These are phyloP conservation scores for Yoshiicerus persimilis DNA, from an alignment of 1,140 invertebrate species.

Conservation along the genomic window DNA sequence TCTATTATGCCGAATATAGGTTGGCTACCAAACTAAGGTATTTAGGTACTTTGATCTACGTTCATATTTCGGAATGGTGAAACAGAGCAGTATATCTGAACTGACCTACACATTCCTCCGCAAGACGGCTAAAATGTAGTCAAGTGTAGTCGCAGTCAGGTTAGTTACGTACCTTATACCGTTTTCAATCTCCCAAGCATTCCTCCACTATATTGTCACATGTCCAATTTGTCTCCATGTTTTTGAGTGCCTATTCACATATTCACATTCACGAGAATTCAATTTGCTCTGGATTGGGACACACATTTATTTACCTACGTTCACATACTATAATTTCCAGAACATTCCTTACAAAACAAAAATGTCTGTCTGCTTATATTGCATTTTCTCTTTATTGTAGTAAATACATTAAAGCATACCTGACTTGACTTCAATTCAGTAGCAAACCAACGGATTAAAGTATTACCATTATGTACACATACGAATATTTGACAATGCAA, in stretches of 20 bases:
- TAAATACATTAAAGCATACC: no score
- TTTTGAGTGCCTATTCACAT: not conserved
- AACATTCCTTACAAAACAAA: not conserved
- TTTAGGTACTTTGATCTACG: not conserved
- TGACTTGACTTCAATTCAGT: no score
- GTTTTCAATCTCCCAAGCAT: not conserved
- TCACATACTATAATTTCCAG: not conserved
- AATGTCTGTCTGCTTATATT: no score
- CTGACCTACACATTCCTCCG: not conserved
- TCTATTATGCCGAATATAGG: not conserved
- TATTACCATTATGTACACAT: no score
- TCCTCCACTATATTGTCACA: not conserved
- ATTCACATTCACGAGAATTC: not conserved
- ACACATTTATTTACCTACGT: not conserved
- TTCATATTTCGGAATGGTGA: not conserved
- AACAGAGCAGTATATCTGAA: not conserved
- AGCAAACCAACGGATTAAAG: no score
- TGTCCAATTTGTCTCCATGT: not conserved
- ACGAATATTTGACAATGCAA: no score
- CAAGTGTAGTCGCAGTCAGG: not conserved
- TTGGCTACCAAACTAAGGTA: not conserved
- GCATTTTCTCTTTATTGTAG: no score
- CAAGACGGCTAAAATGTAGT: not conserved
- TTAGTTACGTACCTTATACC: not conserved
- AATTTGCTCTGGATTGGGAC: not conserved